Percentiles rank a stretch among this genome's conserved stretches.
Conservation (phyloP, 2,888 invertebrate genomes). For the Tethea ocularis region DNA sequence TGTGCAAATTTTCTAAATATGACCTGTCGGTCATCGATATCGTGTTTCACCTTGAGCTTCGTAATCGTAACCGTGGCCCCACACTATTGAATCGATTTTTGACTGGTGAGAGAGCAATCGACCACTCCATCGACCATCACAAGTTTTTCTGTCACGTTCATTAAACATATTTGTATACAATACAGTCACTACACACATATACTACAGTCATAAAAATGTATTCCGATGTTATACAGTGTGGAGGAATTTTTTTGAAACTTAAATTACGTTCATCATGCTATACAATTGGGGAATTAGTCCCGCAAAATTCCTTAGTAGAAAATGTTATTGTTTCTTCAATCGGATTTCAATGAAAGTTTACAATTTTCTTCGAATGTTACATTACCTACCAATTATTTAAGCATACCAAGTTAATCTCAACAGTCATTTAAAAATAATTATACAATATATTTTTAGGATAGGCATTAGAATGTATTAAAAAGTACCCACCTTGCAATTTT, state of each 20-base stretch:
- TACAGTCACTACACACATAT: no score
- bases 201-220: constrained; percentile 26
- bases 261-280: no score
- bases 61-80: constrained; percentile 17
- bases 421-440: no score
- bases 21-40: neutral
- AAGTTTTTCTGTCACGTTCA: constrained; percentile 11
- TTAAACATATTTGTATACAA: neutral
- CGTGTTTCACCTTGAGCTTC: constrained; percentile 8
- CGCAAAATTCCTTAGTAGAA: neutral
- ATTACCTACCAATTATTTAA: no score
- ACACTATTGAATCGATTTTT: constrained; percentile 27
- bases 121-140: constrained; percentile 16
- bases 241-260: no score
- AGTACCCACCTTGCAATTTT: no score
- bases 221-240: constrained; percentile 30
- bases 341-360: no score
- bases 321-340: neutral
- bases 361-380: no score
- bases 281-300: no score
- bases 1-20: constrained; percentile 3
- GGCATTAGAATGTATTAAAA: no score
- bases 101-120: constrained; percentile 21
- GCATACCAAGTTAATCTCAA: no score
- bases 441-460: no score